These are phyloP conservation scores for Poicephalus meyeri DNA, from an alignment of 2,113 vertebrate species.

Conservation along the genomic window DNA sequence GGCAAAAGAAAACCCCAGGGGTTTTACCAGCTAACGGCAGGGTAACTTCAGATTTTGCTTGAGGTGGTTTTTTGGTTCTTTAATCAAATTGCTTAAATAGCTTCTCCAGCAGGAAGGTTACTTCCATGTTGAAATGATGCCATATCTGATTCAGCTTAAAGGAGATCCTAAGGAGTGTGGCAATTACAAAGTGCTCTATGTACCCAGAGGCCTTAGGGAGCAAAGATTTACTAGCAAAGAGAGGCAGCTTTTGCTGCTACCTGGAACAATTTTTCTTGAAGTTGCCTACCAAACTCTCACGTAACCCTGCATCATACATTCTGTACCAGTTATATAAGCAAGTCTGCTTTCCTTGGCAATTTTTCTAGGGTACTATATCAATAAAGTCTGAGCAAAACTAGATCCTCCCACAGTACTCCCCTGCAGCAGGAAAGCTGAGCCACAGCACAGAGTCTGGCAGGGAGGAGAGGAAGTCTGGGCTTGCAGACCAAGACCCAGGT, in stretches of 20 bases:
- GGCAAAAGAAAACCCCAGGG: neutral
- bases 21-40: neutral
- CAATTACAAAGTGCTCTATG: neutral
- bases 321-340: neutral
- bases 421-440: neutral
- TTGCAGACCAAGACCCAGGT: neutral
- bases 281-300: neutral
- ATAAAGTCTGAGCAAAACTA: neutral
- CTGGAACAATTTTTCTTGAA: neutral
- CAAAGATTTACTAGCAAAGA: neutral
- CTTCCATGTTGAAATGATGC: neutral
- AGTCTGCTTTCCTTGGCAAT: neutral
- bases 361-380: neutral
- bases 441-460: neutral
- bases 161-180: neutral
- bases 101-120: neutral
- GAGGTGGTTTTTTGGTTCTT: neutral
- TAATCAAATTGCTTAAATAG: neutral
- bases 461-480: neutral
- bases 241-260: neutral
- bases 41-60: neutral
- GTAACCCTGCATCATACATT: neutral
- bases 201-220: neutral
- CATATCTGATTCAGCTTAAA: neutral
- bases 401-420: neutral